phyloP scores from a whole-genome alignment of 23 tunicate species.

The Diplosoma virens region DNA sequence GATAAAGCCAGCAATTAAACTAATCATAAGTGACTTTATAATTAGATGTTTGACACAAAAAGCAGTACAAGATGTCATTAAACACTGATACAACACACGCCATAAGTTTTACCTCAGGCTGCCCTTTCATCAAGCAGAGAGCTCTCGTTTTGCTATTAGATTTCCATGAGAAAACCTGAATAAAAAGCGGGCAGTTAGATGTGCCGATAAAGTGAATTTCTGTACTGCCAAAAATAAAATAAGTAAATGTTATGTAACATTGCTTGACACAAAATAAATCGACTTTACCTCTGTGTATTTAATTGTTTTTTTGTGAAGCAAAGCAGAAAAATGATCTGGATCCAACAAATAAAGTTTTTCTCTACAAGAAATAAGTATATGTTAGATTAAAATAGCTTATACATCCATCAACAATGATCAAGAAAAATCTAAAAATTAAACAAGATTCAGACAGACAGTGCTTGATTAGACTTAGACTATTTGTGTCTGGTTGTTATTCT shows the following conservation, averaged over 20 bases:
- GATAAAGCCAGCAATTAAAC: too few species aligned
- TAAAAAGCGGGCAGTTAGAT: too few species aligned
- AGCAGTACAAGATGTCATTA: not conserved
- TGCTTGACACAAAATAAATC: not conserved
- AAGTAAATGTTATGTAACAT: not conserved
- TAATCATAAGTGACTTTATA: not conserved
- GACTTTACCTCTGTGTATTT: slow-evolving; percentile 30
- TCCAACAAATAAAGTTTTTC: slow-evolving; percentile 48
- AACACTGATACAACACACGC: too few species aligned
- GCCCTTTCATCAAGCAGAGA: slow-evolving; percentile 75
- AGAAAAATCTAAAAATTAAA: too few species aligned
- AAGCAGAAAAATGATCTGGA: slow-evolving; percentile 39
- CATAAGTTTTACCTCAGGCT: slow-evolving; percentile 65
- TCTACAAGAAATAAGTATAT: slow-evolving; percentile 26
- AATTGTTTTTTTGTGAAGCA: not conserved
- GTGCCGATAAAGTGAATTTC: too few species aligned
- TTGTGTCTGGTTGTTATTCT: too few species aligned
- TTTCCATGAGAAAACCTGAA: slow-evolving; percentile 64
- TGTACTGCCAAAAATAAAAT: too few species aligned
- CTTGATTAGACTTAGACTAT: too few species aligned
- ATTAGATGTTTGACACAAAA: slow-evolving; percentile 11
- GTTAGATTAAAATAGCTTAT: not conserved
- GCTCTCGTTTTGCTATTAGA: slow-evolving; percentile 37
- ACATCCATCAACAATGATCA: not conserved
- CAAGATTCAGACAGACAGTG: too few species aligned